Conservation (phyloP, 2,797 vertebrate genomes). For the Glossophaga mutica region DNA sequence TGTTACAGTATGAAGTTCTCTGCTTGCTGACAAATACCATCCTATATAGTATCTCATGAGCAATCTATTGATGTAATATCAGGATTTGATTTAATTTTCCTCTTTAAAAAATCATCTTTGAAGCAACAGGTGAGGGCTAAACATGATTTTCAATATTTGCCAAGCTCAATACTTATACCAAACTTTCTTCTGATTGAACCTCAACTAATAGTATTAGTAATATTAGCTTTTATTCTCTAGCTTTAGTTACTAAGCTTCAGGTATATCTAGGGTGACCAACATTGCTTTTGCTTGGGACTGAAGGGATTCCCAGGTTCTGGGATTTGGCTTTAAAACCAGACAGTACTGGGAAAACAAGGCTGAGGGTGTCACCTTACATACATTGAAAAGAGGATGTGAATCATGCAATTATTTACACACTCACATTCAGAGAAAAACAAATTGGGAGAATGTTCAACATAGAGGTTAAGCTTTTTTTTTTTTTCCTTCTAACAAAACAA, state of each 20-base stretch:
- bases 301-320: not conserved
- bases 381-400: not conserved
- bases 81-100: not conserved
- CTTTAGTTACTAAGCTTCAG: not conserved
- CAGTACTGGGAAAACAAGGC: not conserved
- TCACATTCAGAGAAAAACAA: not conserved
- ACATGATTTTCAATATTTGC: not conserved
- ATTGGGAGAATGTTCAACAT: not conserved
- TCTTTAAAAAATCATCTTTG: not conserved
- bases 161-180: not conserved
- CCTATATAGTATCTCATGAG: not conserved
- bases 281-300: not conserved
- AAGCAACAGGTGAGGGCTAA: not conserved
- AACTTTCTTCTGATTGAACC: not conserved
- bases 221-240: constrained; percentile 6
- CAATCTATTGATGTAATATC: not conserved
- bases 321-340: not conserved
- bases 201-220: not conserved
- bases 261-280: not conserved
- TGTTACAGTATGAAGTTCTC: not conserved
- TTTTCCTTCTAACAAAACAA: too few species aligned
- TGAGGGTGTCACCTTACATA: not conserved
- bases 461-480: not conserved
- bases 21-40: not conserved
- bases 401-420: not conserved